These are phyloP conservation scores for Acleris holmiana DNA, from an alignment of 2,888 invertebrate genomes.

Conservation along the genomic window DNA sequence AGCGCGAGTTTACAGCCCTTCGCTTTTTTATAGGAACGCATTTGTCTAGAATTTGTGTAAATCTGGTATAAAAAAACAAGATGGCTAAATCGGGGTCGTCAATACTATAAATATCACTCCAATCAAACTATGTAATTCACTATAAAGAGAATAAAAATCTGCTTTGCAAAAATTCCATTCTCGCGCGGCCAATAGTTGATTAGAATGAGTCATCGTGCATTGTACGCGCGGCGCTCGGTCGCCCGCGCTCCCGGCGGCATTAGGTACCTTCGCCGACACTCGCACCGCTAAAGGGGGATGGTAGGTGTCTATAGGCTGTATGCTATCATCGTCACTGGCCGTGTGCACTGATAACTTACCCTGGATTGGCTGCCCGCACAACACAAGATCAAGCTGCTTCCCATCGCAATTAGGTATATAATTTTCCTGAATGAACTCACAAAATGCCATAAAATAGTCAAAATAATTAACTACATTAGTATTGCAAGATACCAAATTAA, in stretches of 20 bases:
- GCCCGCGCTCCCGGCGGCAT: too few relatives aligned
- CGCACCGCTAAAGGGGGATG: not conserved
- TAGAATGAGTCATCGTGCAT: not conserved
- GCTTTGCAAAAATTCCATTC: conserved; percentile 41
- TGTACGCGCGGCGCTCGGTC: too few relatives aligned
- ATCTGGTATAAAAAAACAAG: conserved; percentile 33
- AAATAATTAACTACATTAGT: too few relatives aligned
- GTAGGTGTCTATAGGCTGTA: not conserved
- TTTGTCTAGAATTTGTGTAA: conserved; percentile 28
- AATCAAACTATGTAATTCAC: conserved; percentile 29
- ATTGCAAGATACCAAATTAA: too few relatives aligned
- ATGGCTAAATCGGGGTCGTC: conserved; percentile 13
- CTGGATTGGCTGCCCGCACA: too few relatives aligned
- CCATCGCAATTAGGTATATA: too few relatives aligned
- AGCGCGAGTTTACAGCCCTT: conserved; percentile 9
- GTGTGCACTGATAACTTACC: too few relatives aligned
- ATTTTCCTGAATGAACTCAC: too few relatives aligned
- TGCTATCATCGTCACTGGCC: not conserved
- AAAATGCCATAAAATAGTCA: too few relatives aligned
- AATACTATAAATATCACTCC: conserved; percentile 29
- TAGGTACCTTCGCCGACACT: not conserved
- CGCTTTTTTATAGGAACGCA: conserved; percentile 39
- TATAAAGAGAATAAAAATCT: too few relatives aligned
- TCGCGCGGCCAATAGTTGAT: not conserved
- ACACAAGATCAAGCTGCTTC: too few relatives aligned